A percentile compares a stretch with the other conserved stretches of the same genome.
Evolutionary conservation across 1,140 invertebrate species (phyloP).

Genomic region (Trichonephila inaurata): DNA sequence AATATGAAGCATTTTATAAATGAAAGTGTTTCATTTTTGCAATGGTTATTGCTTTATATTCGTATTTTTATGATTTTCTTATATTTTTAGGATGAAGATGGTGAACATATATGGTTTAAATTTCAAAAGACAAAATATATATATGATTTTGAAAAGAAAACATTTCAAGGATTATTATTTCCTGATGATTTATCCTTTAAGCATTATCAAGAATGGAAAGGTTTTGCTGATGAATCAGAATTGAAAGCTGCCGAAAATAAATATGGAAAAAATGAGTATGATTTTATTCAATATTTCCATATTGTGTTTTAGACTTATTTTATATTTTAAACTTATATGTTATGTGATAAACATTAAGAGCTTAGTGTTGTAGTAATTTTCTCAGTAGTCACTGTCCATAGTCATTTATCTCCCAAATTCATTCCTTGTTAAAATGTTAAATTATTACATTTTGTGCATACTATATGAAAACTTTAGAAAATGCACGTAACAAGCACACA

Average conservation of each 20-base stretch:
- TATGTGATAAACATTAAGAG: too few species aligned
- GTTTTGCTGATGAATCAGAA: slow-evolving; percentile 91
- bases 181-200: slow-evolving; percentile 87
- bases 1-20: not conserved
- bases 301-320: too few species aligned
- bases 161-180: slow-evolving; percentile 90
- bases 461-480: too few species aligned
- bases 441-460: too few species aligned
- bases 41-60: not conserved
- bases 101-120: slow-evolving; percentile 87
- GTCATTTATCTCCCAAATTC: too few species aligned
- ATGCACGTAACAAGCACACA: too few species aligned
- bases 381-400: too few species aligned
- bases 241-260: slow-evolving; percentile 87
- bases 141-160: slow-evolving; percentile 89
- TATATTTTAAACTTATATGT: too few species aligned
- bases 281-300: slow-evolving; percentile 55
- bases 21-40: not conserved
- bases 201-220: slow-evolving; percentile 92
- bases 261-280: slow-evolving; percentile 94
- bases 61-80: not conserved
- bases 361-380: too few species aligned
- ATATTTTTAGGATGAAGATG: slow-evolving; percentile 35
- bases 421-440: too few species aligned
- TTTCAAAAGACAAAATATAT: slow-evolving; percentile 99